Base-by-base conservation (phyloP, 2,888 invertebrate genomes). In the Lasiommata megera region DNA sequence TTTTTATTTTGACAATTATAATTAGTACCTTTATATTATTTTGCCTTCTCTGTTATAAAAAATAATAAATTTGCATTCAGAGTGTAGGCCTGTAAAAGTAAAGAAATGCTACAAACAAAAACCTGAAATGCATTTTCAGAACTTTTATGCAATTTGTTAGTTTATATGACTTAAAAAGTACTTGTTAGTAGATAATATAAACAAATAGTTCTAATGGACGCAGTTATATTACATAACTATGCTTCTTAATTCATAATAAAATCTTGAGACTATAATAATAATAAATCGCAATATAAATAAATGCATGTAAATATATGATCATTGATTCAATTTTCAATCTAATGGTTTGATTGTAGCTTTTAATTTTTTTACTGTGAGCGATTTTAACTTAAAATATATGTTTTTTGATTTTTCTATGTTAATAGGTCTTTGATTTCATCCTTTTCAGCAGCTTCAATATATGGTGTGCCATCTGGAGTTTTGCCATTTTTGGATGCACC, bases 361-460 rank as follows among this genome's bases (percentile, higher is more conserved):
- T 74, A 71, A 78, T 79, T 79, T 67, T 75, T 74, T 75, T 74
- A 77, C 75, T 73, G 67, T 78, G 77, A 80, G 77, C 67, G 66
- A 76, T 73, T 58, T 76, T 61, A 67, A 63, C 54, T 61, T 58
- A 61, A 60, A 65, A 52, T 64, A 63, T 56, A 65, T 62, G 28
- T 56, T 53, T 63, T 54, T 31, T 29, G 31, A 40, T 64, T 43
- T 56, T 71, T 73, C 67, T 90, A 88, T 88, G 86, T 84, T 62
- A 90, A 78, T 51, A 98, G 92, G 74, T 94, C 93, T 86, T 96
- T 96, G 73, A 98, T 98, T 88, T 98, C 98, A 66, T 95, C 95
- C 77, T 95, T 97, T 80, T 98, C 98, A 31, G 98, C 97, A 58
- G 96, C 96, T 74, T 98, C 96, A 61, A 96, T 78, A 83, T 98